Evolutionary conservation across 2,888 invertebrate species (phyloP).

Genomic region (Drosophila leonis): DNA sequence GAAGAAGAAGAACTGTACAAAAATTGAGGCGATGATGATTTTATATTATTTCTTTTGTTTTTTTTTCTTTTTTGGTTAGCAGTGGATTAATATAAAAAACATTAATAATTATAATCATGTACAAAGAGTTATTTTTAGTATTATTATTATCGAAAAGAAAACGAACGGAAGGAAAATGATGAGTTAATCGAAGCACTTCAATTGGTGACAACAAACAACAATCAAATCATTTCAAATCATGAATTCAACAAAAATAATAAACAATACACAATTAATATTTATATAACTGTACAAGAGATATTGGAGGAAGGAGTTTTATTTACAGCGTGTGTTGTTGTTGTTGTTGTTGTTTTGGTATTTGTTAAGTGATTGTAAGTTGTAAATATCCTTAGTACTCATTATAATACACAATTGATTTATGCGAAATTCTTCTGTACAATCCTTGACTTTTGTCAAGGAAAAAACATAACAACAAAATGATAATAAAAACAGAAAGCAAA

Average conservation of each 20-base stretch:
- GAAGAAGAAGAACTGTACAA: slow-evolving; percentile 68
- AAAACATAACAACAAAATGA: slow-evolving; percentile 36
- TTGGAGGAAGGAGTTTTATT: slow-evolving; percentile 66
- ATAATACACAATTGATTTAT: slow-evolving; percentile 57
- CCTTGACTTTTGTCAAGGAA: slow-evolving; percentile 32
- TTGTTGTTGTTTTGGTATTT: slow-evolving; percentile 50
- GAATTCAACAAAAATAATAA: slow-evolving; percentile 42
- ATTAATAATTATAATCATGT: slow-evolving; percentile 78
- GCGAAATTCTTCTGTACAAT: slow-evolving; percentile 45
- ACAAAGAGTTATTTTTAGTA: slow-evolving; percentile 70
- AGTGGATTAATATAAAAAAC: slow-evolving; percentile 76
- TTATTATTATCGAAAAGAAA: slow-evolving; percentile 51
- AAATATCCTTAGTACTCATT: slow-evolving; percentile 48
- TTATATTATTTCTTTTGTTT: slow-evolving; percentile 41
- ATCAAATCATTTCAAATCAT: slow-evolving; percentile 41
- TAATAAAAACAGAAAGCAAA: slow-evolving; percentile 49
- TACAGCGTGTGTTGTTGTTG: slow-evolving; percentile 64
- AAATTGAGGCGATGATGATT: slow-evolving; percentile 61
- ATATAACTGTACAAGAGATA: slow-evolving; percentile 76
- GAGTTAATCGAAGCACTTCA: slow-evolving; percentile 68
- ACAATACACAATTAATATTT: slow-evolving; percentile 73
- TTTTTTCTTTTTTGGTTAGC: slow-evolving; percentile 58
- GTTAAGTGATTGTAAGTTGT: slow-evolving; percentile 28
- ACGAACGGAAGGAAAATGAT: not conserved
- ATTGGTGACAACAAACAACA: slow-evolving; percentile 73